Percentiles rank a stretch among this genome's conserved stretches.
Conservation (phyloP, 2,888 invertebrate genomes). For the Pseudanteris insignis region DNA sequence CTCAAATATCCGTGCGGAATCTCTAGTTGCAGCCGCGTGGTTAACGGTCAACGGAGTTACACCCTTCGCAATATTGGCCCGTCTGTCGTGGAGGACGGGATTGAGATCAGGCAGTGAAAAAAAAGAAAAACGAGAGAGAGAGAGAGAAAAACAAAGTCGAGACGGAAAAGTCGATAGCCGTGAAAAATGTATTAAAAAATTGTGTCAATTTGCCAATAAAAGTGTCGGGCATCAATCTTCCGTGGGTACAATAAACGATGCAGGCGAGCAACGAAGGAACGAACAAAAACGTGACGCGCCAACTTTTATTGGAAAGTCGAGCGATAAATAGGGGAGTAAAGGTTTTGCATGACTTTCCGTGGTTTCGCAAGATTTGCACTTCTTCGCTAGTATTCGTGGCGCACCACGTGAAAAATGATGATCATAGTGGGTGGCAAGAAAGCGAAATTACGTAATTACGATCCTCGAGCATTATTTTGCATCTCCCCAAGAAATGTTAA, state of each 20-base stretch:
- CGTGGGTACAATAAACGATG: constrained; percentile 13
- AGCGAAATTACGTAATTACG: no score
- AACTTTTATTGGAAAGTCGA: constrained; percentile 27
- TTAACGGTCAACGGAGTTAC: constrained; percentile 30
- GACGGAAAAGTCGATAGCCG: constrained; percentile 18
- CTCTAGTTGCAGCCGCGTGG: constrained; percentile 21
- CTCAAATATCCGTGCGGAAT: constrained; percentile 30
- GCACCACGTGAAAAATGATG: constrained; percentile 11
- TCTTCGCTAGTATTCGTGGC: constrained; percentile 10
- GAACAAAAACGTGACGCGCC: constrained; percentile 9
- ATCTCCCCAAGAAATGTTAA: no score
- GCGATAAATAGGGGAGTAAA: constrained; percentile 16
- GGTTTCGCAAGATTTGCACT: constrained; percentile 16
- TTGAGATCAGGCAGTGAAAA: constrained; percentile 29
- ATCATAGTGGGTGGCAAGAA: not conserved
- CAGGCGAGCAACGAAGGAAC: not conserved
- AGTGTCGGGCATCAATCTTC: constrained; percentile 30
- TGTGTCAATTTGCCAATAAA: constrained; percentile 36
- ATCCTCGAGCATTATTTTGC: no score
- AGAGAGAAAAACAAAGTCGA: not conserved
- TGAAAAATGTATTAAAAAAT: constrained; percentile 30
- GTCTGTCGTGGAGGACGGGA: constrained; percentile 27
- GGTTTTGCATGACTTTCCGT: constrained; percentile 16
- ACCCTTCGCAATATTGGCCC: constrained; percentile 28
- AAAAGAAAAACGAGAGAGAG: constrained; percentile 1